These are phyloP conservation scores for Chelonoidis abingdonii DNA, from an alignment of 2,113 vertebrate species.

Conservation along the genomic window DNA sequence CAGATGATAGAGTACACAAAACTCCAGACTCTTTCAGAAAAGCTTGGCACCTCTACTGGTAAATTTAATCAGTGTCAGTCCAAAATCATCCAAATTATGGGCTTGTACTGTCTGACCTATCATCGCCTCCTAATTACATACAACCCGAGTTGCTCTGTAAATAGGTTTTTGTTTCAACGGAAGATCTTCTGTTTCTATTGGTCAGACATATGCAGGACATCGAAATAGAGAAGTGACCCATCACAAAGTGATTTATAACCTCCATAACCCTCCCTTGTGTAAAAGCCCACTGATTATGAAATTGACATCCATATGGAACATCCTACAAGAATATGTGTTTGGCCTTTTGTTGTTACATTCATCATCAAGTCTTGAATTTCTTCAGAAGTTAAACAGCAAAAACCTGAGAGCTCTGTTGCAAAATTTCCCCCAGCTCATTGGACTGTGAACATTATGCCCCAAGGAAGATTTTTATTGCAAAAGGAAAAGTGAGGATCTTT, in stretches of 20 bases:
- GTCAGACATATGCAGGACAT: neutral
- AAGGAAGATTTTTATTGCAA: neutral
- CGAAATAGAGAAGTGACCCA: neutral
- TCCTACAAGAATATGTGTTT: neutral
- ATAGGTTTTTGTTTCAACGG: constrained; percentile 28
- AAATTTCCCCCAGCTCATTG: neutral
- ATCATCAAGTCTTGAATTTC: neutral
- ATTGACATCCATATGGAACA: neutral
- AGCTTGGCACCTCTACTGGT: neutral
- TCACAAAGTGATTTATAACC: constrained; percentile 33
- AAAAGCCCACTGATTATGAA: neutral
- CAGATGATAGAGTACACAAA: neutral
- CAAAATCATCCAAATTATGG: neutral
- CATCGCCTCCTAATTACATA: constrained; percentile 37
- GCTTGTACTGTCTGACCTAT: constrained; percentile 6
- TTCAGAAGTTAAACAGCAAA: neutral
- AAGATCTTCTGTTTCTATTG: constrained; percentile 4
- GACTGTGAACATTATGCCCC: neutral
- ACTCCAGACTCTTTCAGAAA: neutral
- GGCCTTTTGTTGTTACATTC: neutral
- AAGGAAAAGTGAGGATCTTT: neutral
- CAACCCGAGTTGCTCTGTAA: neutral
- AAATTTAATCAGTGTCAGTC: constrained; percentile 29
- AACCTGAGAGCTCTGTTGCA: neutral
- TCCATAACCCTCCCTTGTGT: neutral